phyloP scores from a whole-genome alignment of 53 echinoderm and acorn worm species.

The Paelopatides confundens region DNA sequence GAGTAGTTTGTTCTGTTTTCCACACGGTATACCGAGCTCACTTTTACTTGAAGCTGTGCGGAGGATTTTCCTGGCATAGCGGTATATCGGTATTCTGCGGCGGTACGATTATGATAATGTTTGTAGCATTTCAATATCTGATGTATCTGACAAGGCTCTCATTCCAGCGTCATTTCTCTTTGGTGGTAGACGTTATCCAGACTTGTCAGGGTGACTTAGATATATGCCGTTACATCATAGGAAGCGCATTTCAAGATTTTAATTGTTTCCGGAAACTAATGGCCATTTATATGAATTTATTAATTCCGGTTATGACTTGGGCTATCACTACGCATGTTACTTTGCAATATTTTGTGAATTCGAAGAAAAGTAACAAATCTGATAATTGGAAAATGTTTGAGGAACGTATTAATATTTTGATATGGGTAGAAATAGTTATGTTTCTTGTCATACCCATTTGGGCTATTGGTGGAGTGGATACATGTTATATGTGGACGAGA shows the following conservation, averaged over 20 bases:
- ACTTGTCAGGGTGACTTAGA: slow-evolving; percentile 9
- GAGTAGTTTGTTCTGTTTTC: not conserved
- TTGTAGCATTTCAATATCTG: slow-evolving; percentile 8
- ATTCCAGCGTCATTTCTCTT: slow-evolving; percentile 9
- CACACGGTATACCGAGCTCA: slow-evolving; percentile 28
- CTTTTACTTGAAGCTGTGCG: slow-evolving; percentile 4
- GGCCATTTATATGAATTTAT: slow-evolving; percentile 20
- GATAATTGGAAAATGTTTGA: not conserved
- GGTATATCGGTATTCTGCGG: slow-evolving; percentile 31
- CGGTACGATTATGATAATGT: slow-evolving; percentile 1
- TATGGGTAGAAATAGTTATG: slow-evolving; percentile 6
- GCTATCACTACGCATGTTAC: slow-evolving; percentile 16
- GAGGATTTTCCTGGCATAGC: slow-evolving; percentile 13
- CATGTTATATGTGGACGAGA: slow-evolving; percentile 15
- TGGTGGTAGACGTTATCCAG: slow-evolving; percentile 4
- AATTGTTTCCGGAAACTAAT: slow-evolving; percentile 25
- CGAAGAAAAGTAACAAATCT: not conserved
- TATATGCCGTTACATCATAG: slow-evolving; percentile 15
- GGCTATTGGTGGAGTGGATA: slow-evolving; percentile 19
- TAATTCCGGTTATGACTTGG: slow-evolving; percentile 20
- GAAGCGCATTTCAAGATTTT: slow-evolving; percentile 20
- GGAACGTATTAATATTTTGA: slow-evolving; percentile 22
- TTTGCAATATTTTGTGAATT: slow-evolving; percentile 7
- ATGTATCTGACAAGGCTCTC: slow-evolving; percentile 31
- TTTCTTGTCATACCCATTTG: not conserved